Base-by-base conservation (phyloP, 1,140 invertebrate genomes). In the Drosophila paulistorum region DNA sequence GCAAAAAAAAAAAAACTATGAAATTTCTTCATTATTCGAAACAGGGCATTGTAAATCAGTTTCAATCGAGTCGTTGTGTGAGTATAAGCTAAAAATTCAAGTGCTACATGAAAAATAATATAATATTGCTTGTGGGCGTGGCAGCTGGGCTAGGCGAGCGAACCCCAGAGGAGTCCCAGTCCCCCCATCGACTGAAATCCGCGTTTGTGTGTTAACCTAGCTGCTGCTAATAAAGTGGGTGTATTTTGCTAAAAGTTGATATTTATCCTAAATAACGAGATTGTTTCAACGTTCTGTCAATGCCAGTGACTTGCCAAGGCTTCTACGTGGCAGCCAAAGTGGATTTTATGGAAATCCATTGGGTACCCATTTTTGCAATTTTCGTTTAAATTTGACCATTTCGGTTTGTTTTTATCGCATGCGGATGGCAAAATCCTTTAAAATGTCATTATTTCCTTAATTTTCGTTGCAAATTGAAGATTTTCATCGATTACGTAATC, bases 341-440 rank as follows among this genome's bases (percentile, higher is more conserved):
- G 76, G 74, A 83, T 93, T 93, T 93, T 95, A 93, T 78, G 71
- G 92, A 92, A 93, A 86, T 91, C 70, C 65, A 74, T 91, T 86
- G 79, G 92, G 93, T 94, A 95, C 95, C 95, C 95, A 94, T 96
- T 96, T 96, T 95, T 92, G 94, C 92, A 95, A 96, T 94, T 94
- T 95, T 84, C 93, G 90, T 93, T 93, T 93, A 92, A 95, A 95
- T 93, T 94, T 68, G 14, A 60, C 30, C 65, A 69, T 79, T 82
- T 79, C 58, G 67, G 69, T 80, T 77, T 74, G 74, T 79, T 90
- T 90, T 93, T 74, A 64, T 70, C 58, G 60, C 33, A 77, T 86
- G 74, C 73, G 48, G 67, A 60, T 51, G 66, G 57, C 61, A 92
- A 92, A 87, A 71, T 64, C 69, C 74, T 60, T 63, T 35, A 76